Base-by-base conservation (phyloP, 2,888 invertebrate species). In the Polyommatus iphigenia region DNA sequence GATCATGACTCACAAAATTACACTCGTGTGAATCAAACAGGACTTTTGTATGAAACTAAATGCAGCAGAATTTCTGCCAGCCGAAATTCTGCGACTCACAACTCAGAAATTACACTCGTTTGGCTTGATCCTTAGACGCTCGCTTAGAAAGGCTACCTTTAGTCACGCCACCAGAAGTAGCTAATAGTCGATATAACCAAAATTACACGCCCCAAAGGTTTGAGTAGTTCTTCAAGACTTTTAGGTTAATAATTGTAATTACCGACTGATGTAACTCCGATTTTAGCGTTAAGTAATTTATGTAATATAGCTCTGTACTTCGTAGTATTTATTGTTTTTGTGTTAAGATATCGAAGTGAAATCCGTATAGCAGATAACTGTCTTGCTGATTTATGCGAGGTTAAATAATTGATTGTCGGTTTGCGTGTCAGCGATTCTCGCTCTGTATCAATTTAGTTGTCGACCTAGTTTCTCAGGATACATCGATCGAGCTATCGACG, bases 301-400 rank as follows among this genome's bases (percentile, higher is more conserved):
- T 73, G 73, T 72, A 72, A 72, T 72, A 73, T 73, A 73, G 46
- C 24, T 24, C 46, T 73, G 73, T 73, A 73, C 73, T 41, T 73
- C 46, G 75, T 75, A 29, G 50, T 75, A 75, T 75, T 75, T 75
- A 75, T 75, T 75, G 75, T 24, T 75, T 29, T 50, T 24, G n/a
- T 73, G 4, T 73, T 46, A 67, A 67, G 67, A 67, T 67, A 67
- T 67, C 67, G 29, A 18, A 67, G 67, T 67, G 67, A 67, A 67
- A 67, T 67, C 67, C 29, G 67, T 67, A 15, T 6, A 67, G 46
- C 46, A 67, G 67, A 67, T 29, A 67, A 59, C 24, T 67, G 29
- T 67, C 67, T 29, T 15, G 67, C 6, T 67, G 67, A 67, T 32
- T 67, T 32, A 67, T 29, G 29, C 67, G 67, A 67, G 67, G 67